Percentiles rank a stretch among this genome's conserved stretches.
Evolutionary conservation across 2,113 vertebrate genomes (phyloP).

Genomic region (Hippocampus abdominalis): DNA sequence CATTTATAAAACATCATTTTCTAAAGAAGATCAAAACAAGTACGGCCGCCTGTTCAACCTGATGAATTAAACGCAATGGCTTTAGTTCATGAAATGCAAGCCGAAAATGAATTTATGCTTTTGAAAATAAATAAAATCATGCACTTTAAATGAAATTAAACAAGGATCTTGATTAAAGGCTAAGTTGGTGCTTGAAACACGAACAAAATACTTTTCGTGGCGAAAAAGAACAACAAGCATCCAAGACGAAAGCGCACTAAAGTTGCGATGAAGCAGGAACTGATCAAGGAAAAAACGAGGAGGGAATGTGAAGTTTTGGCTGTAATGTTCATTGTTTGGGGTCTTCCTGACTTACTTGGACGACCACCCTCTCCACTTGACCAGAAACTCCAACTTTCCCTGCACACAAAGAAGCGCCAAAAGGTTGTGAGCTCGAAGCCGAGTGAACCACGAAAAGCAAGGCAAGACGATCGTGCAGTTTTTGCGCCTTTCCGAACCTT

Average conservation of each 20-base stretch:
- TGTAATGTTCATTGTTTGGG: conserved; percentile 75
- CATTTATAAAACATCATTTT: not conserved
- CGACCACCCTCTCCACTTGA: conserved; percentile 98
- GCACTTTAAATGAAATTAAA: no score
- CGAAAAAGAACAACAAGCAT: not conserved
- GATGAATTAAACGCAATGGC: not conserved
- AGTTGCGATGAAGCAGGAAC: not conserved
- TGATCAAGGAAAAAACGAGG: not conserved
- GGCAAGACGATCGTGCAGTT: not conserved
- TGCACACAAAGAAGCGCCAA: conserved; percentile 52
- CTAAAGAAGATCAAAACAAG: not conserved
- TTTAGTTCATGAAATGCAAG: not conserved
- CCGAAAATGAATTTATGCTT: not conserved
- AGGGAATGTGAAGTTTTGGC: conserved; percentile 8
- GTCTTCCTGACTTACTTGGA: conserved; percentile 85
- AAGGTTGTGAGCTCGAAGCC: not conserved
- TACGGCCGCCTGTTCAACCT: not conserved
- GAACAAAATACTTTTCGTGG: not conserved
- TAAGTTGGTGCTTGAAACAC: not conserved
- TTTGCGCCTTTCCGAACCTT: conserved; percentile 74
- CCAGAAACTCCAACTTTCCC: conserved; percentile 95
- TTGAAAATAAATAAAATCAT: no score
- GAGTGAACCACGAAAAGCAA: not conserved
- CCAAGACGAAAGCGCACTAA: not conserved
- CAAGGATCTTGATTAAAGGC: not conserved